Evolutionary conservation across 2,113 vertebrate genomes (phyloP), one percentile per base, ranked within the genome.

Genomic region (Miniopterus natalensis): DNA sequence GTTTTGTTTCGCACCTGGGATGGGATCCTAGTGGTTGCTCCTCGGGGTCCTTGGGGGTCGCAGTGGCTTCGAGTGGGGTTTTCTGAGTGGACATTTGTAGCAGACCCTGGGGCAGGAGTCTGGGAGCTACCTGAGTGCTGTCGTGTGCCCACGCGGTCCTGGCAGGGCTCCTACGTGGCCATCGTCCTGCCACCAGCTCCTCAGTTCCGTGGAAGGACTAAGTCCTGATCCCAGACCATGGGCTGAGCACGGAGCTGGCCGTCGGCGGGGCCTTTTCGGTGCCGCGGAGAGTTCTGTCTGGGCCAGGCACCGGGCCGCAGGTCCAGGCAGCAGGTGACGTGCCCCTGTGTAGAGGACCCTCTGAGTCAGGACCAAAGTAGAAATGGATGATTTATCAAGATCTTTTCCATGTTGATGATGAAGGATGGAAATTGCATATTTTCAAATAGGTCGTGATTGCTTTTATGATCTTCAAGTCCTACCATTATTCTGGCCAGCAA

Each of bases 341-440:
- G 5, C 49, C 83, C 47, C 40, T 42, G 2, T 12, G 40, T n/a
- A 31, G 23, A 23, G 80, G 86, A 92, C 51, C 71, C 86, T 86
- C 8, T 55, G 66, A 75, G 36, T 63, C 15, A n/a, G 66, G 17
- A 65, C 51, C 57, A 27, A 42, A 59, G 7, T 61, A 90, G 92
- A 74, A 83, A 80, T 73, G 68, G 70, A 29, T 92, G 63, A 77
- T 71, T 97, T 86, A 85, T 63, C 65, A 63, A 61, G 66, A 45
- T 3, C 53, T 74, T 55, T 75, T 47, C 45, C 53, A 0, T 10
- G 25, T 31, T 66, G 59, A 92, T 88, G 75, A 79, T 88, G 70
- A 81, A 77, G 51, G 71, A 17, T 53, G 36, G 59, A 66, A 53
- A 86, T 59, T 27, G 8, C 68, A 31, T 36, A 36, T 92, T 68